Evolutionary conservation across 2,113 vertebrate genomes (phyloP), one percentile per base, ranked within the genome.

Genomic region (Perca flavescens): DNA sequence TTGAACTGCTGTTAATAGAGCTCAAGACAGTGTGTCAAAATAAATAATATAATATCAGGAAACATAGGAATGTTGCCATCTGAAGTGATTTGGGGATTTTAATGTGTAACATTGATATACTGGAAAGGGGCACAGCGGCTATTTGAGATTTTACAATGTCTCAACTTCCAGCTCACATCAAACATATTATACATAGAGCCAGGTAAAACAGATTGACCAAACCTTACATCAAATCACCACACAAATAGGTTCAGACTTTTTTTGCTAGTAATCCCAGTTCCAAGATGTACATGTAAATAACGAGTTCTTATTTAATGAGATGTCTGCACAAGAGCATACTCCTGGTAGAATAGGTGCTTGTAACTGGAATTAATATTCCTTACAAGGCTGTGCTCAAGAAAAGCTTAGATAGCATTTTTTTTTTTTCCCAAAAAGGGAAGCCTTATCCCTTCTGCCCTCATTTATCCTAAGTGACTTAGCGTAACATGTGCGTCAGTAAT

Each of bases 401-500:
- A 56, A 64, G 63, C 56, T 52, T 46, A 6, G 16, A 28, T 76
- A 0, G 0, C 40, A 25, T 21, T 54, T 43, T 71, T 34, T 34
- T 5, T 28, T 74, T 56, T 53, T 5, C 13, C 13, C 50, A 49
- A 75, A 21, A 22, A 43, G 56, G 5, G 14, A 43, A 67, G 5
- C 14, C 10, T 68, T 67, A 15, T 8, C 36, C n/a, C 5, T 34
- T 15, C 17, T 21, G 11, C 31, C 79, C 50, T 84, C 17, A 53
- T 80, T n/a, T 60, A 71, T 82, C 43, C 6, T 31, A 1, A 62
- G 63, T 28, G 19, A 47, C 43, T 53, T 22, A 40, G 4, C 3
- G 1, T 34, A 70, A 34, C 3, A 6, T 22, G n/a, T 84, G 64
- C 13, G 9, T 87, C 85, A 87, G 17, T 31, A 6, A 84, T 84